Conservation (phyloP, 2,113 vertebrate species). For the Rhea americana region DNA sequence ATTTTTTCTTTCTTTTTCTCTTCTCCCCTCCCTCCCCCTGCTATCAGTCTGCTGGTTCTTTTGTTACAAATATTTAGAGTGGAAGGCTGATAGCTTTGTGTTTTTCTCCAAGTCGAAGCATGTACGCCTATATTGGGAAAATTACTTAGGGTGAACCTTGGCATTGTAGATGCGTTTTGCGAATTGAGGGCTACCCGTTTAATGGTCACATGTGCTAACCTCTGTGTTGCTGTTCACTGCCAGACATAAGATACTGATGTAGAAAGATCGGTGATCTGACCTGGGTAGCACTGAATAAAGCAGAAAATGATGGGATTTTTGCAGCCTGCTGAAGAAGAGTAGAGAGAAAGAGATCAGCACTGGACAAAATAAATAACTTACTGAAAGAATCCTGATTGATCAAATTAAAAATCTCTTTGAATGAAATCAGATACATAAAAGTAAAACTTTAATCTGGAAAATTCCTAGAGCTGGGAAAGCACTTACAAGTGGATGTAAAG, state of each 20-base stretch:
- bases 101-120: neutral
- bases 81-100: neutral
- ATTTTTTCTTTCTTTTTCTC: neutral
- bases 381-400: neutral
- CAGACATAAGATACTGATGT: neutral
- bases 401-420: neutral
- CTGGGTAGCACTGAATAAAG: neutral
- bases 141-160: neutral
- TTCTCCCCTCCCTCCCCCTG: neutral
- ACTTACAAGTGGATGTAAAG: neutral
- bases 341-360: no score
- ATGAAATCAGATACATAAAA: neutral
- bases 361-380: neutral
- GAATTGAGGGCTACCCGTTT: neutral
- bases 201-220: neutral
- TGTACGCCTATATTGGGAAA: neutral
- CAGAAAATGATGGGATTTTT: neutral
- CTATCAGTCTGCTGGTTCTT: neutral
- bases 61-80: neutral
- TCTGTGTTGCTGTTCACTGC: neutral
- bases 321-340: neutral
- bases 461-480: neutral
- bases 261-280: neutral
- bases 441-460: fast-evolving
- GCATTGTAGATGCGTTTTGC: neutral